phyloP scores from a whole-genome alignment of 1,140 invertebrate species.

The Nasonia longicornis region DNA sequence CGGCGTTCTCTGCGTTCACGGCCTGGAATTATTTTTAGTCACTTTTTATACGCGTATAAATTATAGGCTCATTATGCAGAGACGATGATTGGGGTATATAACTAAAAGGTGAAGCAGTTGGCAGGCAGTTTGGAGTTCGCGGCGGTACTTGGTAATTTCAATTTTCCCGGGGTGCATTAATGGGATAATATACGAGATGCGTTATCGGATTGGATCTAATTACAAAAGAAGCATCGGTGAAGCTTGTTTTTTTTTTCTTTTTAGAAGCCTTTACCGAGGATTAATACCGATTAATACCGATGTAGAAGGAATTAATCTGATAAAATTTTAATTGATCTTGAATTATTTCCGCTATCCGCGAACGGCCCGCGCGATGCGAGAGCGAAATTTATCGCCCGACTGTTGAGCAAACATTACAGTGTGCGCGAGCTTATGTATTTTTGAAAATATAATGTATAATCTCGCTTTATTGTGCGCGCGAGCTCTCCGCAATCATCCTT shows the following conservation, averaged over 20 bases:
- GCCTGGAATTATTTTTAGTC: constrained; percentile 49
- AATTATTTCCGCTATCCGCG: not conserved
- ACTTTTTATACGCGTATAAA: not conserved
- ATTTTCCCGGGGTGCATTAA: not conserved
- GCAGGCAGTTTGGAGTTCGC: no score
- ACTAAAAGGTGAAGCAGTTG: no score
- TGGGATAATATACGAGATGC: constrained; percentile 2
- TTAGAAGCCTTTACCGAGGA: no score
- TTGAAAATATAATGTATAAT: not conserved
- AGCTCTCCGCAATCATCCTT: no score
- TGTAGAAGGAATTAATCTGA: not conserved
- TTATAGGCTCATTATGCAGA: no score
- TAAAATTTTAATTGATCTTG: not conserved
- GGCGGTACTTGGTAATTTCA: not conserved
- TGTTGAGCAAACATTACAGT: not conserved
- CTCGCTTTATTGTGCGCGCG: not conserved
- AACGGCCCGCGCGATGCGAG: no score
- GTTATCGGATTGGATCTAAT: not conserved
- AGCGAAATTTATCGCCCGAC: not conserved
- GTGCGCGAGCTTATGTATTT: not conserved
- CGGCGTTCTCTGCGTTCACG: constrained; percentile 56
- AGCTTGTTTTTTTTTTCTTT: not conserved
- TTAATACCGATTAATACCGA: not conserved
- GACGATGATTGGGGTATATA: no score
- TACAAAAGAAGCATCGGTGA: not conserved